Percentiles rank a stretch among this genome's conserved stretches.
Evolutionary conservation across 2,797 vertebrate genomes (phyloP).

Genomic region (Chaenodraco wilsoni): DNA sequence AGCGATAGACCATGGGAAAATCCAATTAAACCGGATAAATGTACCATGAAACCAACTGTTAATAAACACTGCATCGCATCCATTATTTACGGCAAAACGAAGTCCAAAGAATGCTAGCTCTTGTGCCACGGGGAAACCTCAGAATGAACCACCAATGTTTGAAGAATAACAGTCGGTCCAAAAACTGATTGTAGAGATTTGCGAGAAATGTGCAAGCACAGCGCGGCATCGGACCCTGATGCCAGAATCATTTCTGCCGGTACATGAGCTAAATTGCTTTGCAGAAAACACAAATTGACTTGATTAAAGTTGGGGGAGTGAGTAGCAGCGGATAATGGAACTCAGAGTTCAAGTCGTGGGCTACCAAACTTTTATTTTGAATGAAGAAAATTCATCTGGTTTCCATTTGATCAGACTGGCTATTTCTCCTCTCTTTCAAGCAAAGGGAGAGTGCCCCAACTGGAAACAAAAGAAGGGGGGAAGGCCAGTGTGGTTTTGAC

Average conservation of each 20-base stretch:
- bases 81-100: slow-evolving; percentile 49
- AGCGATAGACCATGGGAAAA: slow-evolving; percentile 39
- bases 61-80: slow-evolving; percentile 37
- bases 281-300: slow-evolving; percentile 52
- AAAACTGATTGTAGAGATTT: slow-evolving; percentile 61
- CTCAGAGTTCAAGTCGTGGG: slow-evolving; percentile 38
- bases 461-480: slow-evolving; percentile 67
- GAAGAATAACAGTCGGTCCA: slow-evolving; percentile 55
- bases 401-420: slow-evolving; percentile 62
- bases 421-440: slow-evolving; percentile 50
- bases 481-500: slow-evolving; percentile 43
- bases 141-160: slow-evolving; percentile 43
- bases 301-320: slow-evolving; percentile 24
- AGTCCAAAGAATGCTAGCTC: slow-evolving; percentile 33
- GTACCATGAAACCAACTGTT: slow-evolving; percentile 41
- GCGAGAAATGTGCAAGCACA: slow-evolving; percentile 55
- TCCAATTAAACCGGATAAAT: slow-evolving; percentile 49
- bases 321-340: slow-evolving; percentile 48
- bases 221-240: slow-evolving; percentile 31
- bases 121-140: slow-evolving; percentile 48
- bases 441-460: slow-evolving; percentile 32
- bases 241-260: slow-evolving; percentile 50
- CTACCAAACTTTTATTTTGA: slow-evolving; percentile 60
- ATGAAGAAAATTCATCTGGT: slow-evolving; percentile 70
- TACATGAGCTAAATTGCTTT: slow-evolving; percentile 48